These are phyloP conservation scores for Odontophorus gujanensis DNA, from an alignment of 2,113 vertebrate species.

Conservation along the genomic window DNA sequence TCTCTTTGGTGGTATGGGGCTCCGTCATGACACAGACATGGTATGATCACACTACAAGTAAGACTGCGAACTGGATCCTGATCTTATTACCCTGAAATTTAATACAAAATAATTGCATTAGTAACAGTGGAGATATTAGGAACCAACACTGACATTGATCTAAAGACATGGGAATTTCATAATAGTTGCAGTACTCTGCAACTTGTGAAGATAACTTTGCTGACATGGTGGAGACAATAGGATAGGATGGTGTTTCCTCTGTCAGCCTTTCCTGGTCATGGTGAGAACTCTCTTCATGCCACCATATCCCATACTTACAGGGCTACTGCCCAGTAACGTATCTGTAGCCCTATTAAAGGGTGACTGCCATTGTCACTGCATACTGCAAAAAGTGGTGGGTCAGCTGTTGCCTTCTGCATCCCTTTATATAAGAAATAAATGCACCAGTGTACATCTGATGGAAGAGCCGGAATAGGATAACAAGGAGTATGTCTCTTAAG, in stretches of 20 bases:
- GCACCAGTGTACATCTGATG: no score
- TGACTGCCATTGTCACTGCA: background rate
- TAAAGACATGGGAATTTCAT: background rate
- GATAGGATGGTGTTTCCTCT: background rate
- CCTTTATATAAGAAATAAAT: background rate
- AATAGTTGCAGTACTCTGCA: background rate
- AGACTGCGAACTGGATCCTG: rapidly evolving
- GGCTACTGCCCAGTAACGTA: background rate
- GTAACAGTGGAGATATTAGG: background rate
- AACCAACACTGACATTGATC: background rate
- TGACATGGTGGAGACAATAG: background rate
- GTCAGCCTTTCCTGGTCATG: background rate
- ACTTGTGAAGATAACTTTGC: background rate
- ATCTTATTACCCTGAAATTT: background rate
- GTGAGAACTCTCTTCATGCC: background rate
- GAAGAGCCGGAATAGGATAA: background rate
- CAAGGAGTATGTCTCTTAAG: background rate
- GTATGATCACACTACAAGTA: background rate
- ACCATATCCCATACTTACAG: background rate
- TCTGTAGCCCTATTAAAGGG: background rate
- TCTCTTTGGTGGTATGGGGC: background rate
- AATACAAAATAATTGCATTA: background rate
- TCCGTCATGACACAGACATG: background rate
- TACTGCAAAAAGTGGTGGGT: background rate
- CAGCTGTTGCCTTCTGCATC: background rate